Conservation (phyloP, 2,797 vertebrate genomes). For the Cephalopachus bancanus region DNA sequence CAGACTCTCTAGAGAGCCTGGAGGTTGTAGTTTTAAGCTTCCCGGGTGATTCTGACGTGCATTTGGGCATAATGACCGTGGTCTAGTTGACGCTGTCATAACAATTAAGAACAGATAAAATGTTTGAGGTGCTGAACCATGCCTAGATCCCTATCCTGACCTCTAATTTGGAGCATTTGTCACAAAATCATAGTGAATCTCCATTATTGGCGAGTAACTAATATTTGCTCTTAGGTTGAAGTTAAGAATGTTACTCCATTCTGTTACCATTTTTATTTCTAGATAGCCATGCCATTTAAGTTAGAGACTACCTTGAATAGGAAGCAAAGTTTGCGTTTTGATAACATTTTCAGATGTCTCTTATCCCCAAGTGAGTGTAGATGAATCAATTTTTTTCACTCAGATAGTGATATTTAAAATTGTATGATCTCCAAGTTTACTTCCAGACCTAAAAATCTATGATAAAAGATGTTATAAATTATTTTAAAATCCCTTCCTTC, state of each 20-base stretch:
- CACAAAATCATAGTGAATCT: not conserved
- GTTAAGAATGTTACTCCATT: not conserved
- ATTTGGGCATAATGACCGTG: not conserved
- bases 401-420: not conserved
- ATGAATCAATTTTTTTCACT: slow-evolving; percentile 41
- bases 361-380: not conserved
- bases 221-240: slow-evolving; percentile 19
- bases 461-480: not conserved
- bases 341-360: not conserved
- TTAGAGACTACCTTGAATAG: not conserved
- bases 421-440: not conserved
- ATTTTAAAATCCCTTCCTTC: slow-evolving; percentile 36
- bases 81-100: not conserved
- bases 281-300: slow-evolving; percentile 3
- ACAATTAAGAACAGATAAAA: not conserved
- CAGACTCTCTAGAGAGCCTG: not conserved
- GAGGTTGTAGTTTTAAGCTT: not conserved
- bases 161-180: not conserved
- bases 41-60: not conserved
- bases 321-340: not conserved
- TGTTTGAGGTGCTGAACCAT: not conserved
- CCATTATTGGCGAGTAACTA: not conserved
- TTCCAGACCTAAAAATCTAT: slow-evolving; percentile 14
- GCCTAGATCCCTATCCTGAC: not conserved
- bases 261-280: slow-evolving; percentile 30